These are phyloP conservation scores for Hormaphis cornu DNA, from an alignment of 1,140 invertebrate species.

Conservation along the genomic window DNA sequence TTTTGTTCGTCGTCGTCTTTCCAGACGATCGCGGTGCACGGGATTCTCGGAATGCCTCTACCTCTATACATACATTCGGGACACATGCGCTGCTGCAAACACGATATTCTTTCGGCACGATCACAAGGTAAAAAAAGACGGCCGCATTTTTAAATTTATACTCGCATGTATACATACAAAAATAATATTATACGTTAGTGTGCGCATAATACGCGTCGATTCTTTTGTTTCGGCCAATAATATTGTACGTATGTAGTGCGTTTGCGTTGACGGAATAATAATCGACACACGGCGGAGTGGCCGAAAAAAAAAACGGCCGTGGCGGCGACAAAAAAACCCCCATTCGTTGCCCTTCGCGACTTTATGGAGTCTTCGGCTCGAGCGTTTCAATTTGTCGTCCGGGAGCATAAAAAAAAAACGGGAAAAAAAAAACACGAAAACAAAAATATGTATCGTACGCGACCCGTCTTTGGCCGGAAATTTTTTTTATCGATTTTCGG, in stretches of 20 bases:
- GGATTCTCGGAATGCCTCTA: conserved; percentile 21
- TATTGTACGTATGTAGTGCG: too few relatives aligned
- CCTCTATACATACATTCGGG: too few relatives aligned
- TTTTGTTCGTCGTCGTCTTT: neutral
- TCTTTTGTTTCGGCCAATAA: conserved; percentile 25
- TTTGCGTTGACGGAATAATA: conserved; percentile 17
- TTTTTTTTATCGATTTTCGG: too few relatives aligned
- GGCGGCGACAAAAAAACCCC: neutral
- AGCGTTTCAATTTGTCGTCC: conserved; percentile 24
- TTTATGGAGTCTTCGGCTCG: conserved; percentile 27
- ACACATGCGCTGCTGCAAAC: neutral
- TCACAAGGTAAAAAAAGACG: neutral
- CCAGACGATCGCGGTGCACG: neutral
- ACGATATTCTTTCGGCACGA: neutral
- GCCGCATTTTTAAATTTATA: conserved; percentile 6
- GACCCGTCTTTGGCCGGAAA: too few relatives aligned
- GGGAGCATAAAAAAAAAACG: too few relatives aligned
- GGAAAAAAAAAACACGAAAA: too few relatives aligned
- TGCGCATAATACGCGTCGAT: too few relatives aligned
- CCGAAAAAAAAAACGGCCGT: neutral
- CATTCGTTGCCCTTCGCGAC: neutral
- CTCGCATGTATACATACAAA: too few relatives aligned
- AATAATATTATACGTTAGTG: too few relatives aligned
- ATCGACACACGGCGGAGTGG: neutral
- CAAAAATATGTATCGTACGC: too few relatives aligned